Evolutionary conservation across 64 coral and sea anemone species (phyloP).

Genomic region (Catalaphyllia jardinei): DNA sequence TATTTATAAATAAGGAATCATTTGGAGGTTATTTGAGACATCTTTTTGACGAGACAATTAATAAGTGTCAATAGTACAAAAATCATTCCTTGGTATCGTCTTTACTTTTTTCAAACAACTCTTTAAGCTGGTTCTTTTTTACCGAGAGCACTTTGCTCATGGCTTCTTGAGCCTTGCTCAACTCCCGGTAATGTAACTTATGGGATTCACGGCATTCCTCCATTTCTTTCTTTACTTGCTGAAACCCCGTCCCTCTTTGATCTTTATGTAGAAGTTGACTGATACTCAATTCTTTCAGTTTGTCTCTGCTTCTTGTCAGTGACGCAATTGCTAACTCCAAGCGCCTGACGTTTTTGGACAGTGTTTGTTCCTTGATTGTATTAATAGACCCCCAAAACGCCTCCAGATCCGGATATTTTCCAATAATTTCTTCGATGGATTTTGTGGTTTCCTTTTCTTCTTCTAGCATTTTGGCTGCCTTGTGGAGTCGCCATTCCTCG

Average conservation of each 20-base stretch:
- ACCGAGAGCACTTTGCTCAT: slow-evolving; percentile 3
- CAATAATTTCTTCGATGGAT: slow-evolving; percentile 1
- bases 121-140: background rate
- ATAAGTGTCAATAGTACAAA: slow-evolving; percentile 23
- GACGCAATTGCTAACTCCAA: background rate
- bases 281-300: background rate
- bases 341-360: background rate
- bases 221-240: slow-evolving; percentile 6
- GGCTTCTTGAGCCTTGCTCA: slow-evolving; percentile 7
- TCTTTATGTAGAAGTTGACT: background rate
- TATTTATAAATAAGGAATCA: slow-evolving; percentile 24
- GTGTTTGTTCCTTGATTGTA: background rate
- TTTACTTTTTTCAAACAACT: background rate
- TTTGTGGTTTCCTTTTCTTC: slow-evolving; percentile 16
- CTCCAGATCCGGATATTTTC: slow-evolving; percentile 11
- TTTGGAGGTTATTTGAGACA: slow-evolving; percentile 23
- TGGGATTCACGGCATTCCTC: background rate
- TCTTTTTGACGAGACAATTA: slow-evolving; percentile 16
- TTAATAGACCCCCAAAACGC: background rate
- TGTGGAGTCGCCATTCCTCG: slow-evolving; percentile 37
- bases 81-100: slow-evolving; percentile 12
- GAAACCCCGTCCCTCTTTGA: background rate
- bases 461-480: slow-evolving; percentile 9
- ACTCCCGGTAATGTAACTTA: background rate
- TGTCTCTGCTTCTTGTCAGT: slow-evolving; percentile 16